phyloP scores from a whole-genome alignment of 1,140 invertebrate species.

The Microvelia longipes region DNA sequence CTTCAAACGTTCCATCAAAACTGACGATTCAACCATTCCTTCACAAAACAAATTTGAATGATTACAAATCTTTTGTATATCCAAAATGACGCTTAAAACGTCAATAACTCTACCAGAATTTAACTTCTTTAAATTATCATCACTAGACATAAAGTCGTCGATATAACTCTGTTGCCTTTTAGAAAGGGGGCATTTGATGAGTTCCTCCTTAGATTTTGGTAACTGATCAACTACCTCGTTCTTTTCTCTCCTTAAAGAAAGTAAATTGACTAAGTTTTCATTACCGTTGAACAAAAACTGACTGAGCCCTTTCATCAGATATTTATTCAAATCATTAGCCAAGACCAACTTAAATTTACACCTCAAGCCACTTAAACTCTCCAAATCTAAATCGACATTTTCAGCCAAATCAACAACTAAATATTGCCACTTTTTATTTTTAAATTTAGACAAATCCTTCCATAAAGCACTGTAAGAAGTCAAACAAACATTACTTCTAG shows the following conservation, averaged over 20 bases:
- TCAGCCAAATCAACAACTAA: constrained; percentile 98
- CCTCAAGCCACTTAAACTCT: too few species aligned
- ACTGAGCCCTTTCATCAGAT: too few species aligned
- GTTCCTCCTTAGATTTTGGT: constrained; percentile 97
- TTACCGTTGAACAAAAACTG: too few species aligned
- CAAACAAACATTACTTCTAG: constrained; percentile 97
- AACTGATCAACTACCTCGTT: constrained; percentile 98
- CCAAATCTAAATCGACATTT: constrained; percentile 98
- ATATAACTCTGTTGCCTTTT: constrained; percentile 94
- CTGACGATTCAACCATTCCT: constrained; percentile 83
- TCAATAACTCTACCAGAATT: constrained; percentile 87
- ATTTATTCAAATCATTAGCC: too few species aligned
- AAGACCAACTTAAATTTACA: neutral
- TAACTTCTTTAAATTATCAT: constrained; percentile 93
- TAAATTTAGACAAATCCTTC: constrained; percentile 95
- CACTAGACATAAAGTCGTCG: constrained; percentile 97
- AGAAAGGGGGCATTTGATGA: constrained; percentile 88
- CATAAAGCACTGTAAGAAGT: constrained; percentile 98
- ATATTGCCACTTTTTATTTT: constrained; percentile 97
- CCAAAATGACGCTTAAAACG: constrained; percentile 98
- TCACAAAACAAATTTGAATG: constrained; percentile 99
- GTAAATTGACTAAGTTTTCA: constrained; percentile 80
- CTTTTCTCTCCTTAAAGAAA: constrained; percentile 88
- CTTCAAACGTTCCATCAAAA: constrained; percentile 67
- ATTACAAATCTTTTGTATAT: constrained; percentile 97